Conservation (phyloP, 2,888 invertebrate species). For the Nipponacmea schrenckii region DNA sequence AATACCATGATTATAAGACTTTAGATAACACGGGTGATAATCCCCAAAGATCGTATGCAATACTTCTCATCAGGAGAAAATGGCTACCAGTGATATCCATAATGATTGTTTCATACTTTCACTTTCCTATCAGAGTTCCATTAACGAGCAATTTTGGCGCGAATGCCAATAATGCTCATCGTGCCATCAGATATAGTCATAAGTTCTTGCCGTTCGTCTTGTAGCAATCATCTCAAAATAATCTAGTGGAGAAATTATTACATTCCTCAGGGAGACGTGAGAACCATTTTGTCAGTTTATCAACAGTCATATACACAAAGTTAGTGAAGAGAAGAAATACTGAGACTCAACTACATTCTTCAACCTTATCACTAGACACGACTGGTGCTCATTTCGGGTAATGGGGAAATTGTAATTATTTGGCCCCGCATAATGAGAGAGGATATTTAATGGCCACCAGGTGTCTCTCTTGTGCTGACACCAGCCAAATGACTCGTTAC, state of each 20-base stretch:
- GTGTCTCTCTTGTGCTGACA: constrained; percentile 19
- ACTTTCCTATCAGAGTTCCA: constrained; percentile 14
- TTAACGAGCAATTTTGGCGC: constrained; percentile 14
- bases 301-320: background rate
- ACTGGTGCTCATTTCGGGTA: constrained; percentile 22
- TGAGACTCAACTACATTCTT: background rate
- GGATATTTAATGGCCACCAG: constrained; percentile 25
- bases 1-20: constrained; percentile 4
- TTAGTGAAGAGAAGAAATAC: too few species aligned
- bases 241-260: constrained; percentile 32
- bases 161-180: constrained; percentile 24
- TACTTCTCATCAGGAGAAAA: constrained; percentile 2
- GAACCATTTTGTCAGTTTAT: constrained; percentile 24
- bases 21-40: background rate
- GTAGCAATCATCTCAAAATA: constrained; percentile 32
- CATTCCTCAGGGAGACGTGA: constrained; percentile 26
- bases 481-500: constrained; percentile 2
- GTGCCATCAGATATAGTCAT: constrained; percentile 23
- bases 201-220: constrained; percentile 20
- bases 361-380: constrained; percentile 19
- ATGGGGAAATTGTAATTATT: constrained; percentile 35
- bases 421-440: constrained; percentile 23
- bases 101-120: constrained; percentile 19
- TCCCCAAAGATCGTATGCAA: constrained; percentile 1
- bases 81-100: constrained; percentile 1